Evolutionary conservation across 2,113 vertebrate species (phyloP).

Genomic region (Leptobrachium ailaonicum): DNA sequence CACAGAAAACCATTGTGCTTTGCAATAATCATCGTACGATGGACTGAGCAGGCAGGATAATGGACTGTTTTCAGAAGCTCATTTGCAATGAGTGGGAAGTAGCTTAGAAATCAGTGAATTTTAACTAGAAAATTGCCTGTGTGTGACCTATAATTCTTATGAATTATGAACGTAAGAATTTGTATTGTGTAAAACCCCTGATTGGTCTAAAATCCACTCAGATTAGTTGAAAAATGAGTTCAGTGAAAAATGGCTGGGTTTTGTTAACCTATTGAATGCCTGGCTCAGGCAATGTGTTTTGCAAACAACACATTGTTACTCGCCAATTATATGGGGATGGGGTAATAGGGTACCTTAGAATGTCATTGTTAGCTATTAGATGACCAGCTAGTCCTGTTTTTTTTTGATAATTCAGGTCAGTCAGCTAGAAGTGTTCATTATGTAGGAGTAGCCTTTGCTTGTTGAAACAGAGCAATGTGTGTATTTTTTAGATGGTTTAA

Average conservation of each 20-base stretch:
- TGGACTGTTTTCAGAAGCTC: neutral
- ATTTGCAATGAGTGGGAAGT: conserved; percentile 8
- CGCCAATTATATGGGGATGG: neutral
- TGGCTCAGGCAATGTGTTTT: neutral
- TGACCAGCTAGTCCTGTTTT: neutral
- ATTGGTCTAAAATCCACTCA: neutral
- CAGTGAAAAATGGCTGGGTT: neutral
- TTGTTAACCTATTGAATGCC: neutral
- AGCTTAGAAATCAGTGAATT: conserved; percentile 1
- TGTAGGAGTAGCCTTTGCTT: neutral
- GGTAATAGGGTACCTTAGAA: neutral
- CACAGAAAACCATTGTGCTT: neutral
- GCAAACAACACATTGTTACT: neutral
- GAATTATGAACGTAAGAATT: conserved; percentile 1
- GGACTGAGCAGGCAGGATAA: neutral
- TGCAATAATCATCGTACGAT: neutral
- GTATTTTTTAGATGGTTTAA: no score
- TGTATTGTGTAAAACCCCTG: neutral
- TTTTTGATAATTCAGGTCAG: neutral
- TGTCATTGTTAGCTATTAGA: neutral
- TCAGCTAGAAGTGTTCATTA: neutral
- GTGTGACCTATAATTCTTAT: conserved; percentile 5
- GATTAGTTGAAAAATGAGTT: neutral
- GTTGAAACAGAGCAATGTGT: no score
- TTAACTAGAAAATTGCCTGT: conserved; percentile 13